phyloP scores from a whole-genome alignment of 2,113 vertebrate genomes.

The Fregata magnificens region DNA sequence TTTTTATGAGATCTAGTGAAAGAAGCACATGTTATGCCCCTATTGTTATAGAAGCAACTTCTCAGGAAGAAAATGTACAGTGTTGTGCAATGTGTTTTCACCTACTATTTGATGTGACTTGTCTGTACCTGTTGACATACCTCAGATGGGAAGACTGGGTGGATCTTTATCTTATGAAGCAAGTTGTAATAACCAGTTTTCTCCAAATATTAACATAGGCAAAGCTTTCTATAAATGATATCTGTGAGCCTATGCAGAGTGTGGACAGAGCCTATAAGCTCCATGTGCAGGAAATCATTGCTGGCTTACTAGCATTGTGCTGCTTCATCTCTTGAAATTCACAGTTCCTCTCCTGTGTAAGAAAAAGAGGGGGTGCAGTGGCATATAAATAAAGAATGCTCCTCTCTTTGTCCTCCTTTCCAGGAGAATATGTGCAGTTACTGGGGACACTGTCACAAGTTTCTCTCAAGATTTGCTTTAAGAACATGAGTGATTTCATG shows the following conservation, averaged over 20 bases:
- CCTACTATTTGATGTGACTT: not conserved
- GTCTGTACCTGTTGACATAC: not conserved
- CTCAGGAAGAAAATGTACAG: not conserved
- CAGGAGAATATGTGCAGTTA: not conserved
- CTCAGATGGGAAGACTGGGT: not conserved
- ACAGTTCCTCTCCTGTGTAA: not conserved
- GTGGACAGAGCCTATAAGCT: not conserved
- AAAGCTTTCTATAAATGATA: not conserved
- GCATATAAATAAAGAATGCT: accelerated
- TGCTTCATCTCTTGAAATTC: not conserved
- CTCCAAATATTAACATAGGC: not conserved
- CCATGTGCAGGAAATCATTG: not conserved
- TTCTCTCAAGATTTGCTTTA: not conserved
- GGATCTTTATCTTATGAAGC: not conserved
- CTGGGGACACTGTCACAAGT: not conserved
- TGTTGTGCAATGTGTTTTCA: constrained; percentile 39
- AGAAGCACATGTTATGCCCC: not conserved
- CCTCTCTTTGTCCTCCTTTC: not conserved
- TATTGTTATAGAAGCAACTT: not conserved
- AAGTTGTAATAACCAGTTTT: not conserved
- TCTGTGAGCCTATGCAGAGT: not conserved
- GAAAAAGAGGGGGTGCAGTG: not conserved
- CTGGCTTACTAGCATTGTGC: not conserved
- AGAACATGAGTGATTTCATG: not conserved
- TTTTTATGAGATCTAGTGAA: not conserved